A percentile compares a stretch with the other conserved stretches of the same genome.
Evolutionary conservation across 2,113 vertebrate species (phyloP).

Genomic region (Muscicapa adusta): DNA sequence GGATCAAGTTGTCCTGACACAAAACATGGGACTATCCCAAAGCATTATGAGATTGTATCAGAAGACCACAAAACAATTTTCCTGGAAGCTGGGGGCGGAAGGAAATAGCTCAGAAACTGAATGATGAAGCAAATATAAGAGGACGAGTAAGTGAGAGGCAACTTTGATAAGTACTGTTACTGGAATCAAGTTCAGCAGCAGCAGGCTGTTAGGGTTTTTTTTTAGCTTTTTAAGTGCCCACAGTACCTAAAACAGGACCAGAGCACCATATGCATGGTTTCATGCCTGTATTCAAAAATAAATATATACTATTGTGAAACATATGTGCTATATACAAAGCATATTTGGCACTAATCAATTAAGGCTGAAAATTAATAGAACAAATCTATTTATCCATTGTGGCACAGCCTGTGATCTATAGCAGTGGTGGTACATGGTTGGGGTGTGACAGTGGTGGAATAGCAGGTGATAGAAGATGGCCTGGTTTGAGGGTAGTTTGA

Average conservation of each 20-base stretch:
- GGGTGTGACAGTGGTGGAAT: background rate
- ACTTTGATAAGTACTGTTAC: background rate
- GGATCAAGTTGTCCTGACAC: background rate
- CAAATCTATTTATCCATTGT: background rate
- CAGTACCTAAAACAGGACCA: background rate
- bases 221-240: background rate
- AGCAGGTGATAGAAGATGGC: background rate
- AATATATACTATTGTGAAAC: background rate
- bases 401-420: background rate
- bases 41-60: background rate
- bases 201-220: background rate
- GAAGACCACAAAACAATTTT: background rate
- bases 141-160: background rate
- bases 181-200: background rate
- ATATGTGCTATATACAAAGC: background rate
- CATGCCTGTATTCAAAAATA: background rate
- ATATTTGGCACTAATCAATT: background rate
- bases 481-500: background rate
- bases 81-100: conserved; percentile 11
- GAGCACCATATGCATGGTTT: background rate
- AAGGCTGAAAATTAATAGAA: background rate
- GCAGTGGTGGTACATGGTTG: background rate
- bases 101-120: conserved; percentile 3
- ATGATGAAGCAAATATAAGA: conserved; percentile 7
- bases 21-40: background rate